Evolutionary conservation across 2,888 invertebrate genomes (phyloP), one percentile per base, ranked within the genome.

Genomic region (Epirrita christyi): DNA sequence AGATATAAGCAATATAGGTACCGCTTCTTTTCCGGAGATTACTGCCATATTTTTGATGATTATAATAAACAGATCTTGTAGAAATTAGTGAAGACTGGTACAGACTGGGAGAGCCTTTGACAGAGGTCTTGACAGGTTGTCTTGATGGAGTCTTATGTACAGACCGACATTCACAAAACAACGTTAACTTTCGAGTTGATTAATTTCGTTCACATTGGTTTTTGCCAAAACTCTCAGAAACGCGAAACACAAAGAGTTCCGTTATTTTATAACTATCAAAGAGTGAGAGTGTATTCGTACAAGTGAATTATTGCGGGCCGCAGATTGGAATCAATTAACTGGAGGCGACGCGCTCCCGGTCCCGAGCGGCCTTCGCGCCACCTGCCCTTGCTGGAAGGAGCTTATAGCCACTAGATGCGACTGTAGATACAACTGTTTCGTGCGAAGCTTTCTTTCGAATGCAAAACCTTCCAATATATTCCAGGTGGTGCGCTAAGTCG

Each of bases 281-380:
- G 55, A 67, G 63, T 63, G 63, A 65, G 65, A 67, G 72, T 74
- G 70, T 67, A 68, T 68, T 73, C 72, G 71, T 81, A 79, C 76
- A 73, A 61, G 67, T 81, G 78, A 83, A 84, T 85, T 86, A 86
- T 83, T 80, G 79, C 70, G 76, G 69, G 76, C 75, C 80, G 80
- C 83, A 83, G 89, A 89, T 89, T 88, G 88, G 84, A 88, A 90
- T 89, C 88, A 89, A 89, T 88, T 89, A 88, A 85, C 80, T 79
- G 81, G 76, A 81, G 81, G 81, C 83, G 81, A 80, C 76, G 81
- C 81, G 81, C 82, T 85, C 83, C 83, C 80, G 81, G 76, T 81
- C 76, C 77, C 72, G 68, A 64, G 69, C 80, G 84, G 81, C 87
- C 88, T 88, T 85, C 85, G 80, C 74, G 75, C 81, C 89, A 89